Conservation (phyloP, 2,888 invertebrate species). For the Trissolcus brochymenae region DNA sequence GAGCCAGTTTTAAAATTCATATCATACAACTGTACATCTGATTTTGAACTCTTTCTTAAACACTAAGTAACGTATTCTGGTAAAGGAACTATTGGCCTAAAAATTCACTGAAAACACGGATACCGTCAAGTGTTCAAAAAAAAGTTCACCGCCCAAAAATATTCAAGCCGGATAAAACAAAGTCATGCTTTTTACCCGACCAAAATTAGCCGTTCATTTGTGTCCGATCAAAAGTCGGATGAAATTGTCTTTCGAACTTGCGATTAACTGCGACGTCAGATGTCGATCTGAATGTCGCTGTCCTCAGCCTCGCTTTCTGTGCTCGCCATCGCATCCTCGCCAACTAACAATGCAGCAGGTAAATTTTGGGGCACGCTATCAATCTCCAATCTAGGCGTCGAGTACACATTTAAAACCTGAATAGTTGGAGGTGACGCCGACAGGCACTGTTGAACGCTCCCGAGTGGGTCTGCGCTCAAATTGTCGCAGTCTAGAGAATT, state of each 20-base stretch:
- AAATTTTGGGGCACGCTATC: slow-evolving; percentile 75
- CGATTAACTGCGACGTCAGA: slow-evolving; percentile 68
- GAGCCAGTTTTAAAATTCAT: slow-evolving; percentile 6
- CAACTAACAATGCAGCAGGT: slow-evolving; percentile 75
- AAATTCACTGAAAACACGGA: background rate
- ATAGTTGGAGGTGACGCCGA: slow-evolving; percentile 74
- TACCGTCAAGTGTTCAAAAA: too few relatives aligned
- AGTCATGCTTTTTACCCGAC: background rate
- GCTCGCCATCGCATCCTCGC: slow-evolving; percentile 75
- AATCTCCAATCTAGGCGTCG: slow-evolving; percentile 73
- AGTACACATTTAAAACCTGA: slow-evolving; percentile 76
- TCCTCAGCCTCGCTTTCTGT: slow-evolving; percentile 76
- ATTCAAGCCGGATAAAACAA: background rate
- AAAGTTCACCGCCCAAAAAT: too few relatives aligned
- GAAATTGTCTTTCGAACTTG: background rate
- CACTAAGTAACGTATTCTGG: background rate
- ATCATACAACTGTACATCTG: slow-evolving; percentile 4
- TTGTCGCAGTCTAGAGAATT: slow-evolving; percentile 72
- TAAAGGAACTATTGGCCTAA: background rate
- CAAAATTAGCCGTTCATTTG: background rate
- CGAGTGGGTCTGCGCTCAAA: slow-evolving; percentile 68
- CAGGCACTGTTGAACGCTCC: slow-evolving; percentile 72
- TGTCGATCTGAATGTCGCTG: slow-evolving; percentile 76
- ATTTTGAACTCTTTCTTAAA: background rate
- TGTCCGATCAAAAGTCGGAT: background rate